These are phyloP conservation scores for Passer montanus DNA, from an alignment of 2,113 vertebrate species.

Conservation along the genomic window DNA sequence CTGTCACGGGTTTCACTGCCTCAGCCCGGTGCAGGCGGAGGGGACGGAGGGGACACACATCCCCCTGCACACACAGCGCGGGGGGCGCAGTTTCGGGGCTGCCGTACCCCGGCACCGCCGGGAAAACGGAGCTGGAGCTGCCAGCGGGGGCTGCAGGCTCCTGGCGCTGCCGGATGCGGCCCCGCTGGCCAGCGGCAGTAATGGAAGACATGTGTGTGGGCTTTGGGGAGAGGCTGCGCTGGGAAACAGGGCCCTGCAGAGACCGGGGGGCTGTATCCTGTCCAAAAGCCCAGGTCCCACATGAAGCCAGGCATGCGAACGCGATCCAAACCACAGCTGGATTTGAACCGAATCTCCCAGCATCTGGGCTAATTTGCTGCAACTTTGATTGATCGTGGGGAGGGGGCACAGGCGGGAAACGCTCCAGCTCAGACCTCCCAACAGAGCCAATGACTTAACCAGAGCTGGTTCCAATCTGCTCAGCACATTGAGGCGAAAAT, in stretches of 20 bases:
- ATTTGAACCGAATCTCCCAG: constrained; percentile 59
- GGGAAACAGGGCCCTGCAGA: constrained; percentile 65
- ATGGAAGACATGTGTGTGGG: constrained; percentile 70
- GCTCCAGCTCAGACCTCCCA: constrained; percentile 66
- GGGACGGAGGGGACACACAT: neutral
- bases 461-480: constrained; percentile 61
- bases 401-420: constrained; percentile 56
- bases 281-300: constrained; percentile 65
- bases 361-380: constrained; percentile 70
- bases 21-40: neutral
- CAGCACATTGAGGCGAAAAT: constrained; percentile 38
- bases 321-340: constrained; percentile 68
- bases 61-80: neutral
- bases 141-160: constrained; percentile 56
- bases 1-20: neutral
- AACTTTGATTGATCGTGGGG: constrained; percentile 66
- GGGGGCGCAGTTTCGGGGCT: neutral
- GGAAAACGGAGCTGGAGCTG: constrained; percentile 18
- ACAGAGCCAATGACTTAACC: constrained; percentile 64
- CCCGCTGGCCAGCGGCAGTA: constrained; percentile 55
- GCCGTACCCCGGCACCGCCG: neutral
- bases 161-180: constrained; percentile 51
- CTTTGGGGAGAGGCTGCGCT: constrained; percentile 57
- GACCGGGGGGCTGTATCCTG: constrained; percentile 64
- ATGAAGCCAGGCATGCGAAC: constrained; percentile 58